A percentile compares a stretch with the other conserved stretches of the same genome.
These are phyloP conservation scores for Magallana ariakensis DNA, from an alignment of 1,140 invertebrate genomes.

Conservation along the genomic window DNA sequence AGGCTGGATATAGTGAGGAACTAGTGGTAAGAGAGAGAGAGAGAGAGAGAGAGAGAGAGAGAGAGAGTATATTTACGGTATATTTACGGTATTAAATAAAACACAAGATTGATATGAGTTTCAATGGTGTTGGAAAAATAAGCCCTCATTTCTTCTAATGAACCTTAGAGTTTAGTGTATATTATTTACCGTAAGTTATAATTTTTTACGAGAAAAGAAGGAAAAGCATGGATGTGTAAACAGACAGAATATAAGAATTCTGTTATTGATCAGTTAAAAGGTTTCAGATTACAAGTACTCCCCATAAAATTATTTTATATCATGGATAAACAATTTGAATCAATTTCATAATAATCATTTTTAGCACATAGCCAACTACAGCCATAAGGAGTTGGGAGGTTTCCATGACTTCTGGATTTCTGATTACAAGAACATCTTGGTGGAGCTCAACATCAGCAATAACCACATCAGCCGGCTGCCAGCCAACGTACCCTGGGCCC, in stretches of 20 bases:
- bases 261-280: neutral
- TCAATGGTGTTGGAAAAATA: no score
- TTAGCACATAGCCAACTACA: conserved; percentile 23
- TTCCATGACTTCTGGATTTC: conserved; percentile 57
- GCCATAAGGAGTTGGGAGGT: conserved; percentile 40
- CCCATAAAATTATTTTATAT: neutral
- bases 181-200: no score
- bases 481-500: conserved; percentile 62
- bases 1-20: neutral
- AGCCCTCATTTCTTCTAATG: no score
- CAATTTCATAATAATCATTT: neutral
- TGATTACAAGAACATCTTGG: conserved; percentile 49
- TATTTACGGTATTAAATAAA: no score
- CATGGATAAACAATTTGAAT: neutral
- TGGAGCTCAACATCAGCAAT: conserved; percentile 60
- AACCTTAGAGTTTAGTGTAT: no score
- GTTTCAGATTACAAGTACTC: no score
- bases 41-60: neutral
- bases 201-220: neutral
- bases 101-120: no score
- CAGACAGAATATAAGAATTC: no score
- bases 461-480: conserved; percentile 63
- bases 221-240: neutral
- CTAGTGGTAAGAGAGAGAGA: neutral
- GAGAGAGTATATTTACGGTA: no score